A percentile compares a stretch with the other conserved stretches of the same genome.
Conservation (phyloP, 1,140 invertebrate genomes). For the Gyrodactylus bullatarudis region DNA sequence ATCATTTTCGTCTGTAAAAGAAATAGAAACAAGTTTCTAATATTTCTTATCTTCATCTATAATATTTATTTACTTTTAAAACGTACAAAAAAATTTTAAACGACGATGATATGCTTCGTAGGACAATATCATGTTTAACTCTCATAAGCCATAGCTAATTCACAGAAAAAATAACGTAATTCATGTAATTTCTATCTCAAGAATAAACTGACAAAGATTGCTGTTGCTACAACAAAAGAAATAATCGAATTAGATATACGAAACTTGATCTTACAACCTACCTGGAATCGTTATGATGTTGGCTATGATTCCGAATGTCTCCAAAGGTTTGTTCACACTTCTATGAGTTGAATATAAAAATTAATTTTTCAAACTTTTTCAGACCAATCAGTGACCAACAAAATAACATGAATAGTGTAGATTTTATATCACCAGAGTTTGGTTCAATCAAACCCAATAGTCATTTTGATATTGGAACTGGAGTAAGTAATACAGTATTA, state of each 20-base stretch:
- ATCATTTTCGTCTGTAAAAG: too few species aligned
- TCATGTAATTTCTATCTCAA: background rate
- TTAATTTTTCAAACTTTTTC: too few species aligned
- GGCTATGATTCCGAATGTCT: background rate
- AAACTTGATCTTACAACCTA: background rate
- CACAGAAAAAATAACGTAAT: too few species aligned
- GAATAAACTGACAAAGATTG: background rate
- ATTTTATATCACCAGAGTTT: background rate
- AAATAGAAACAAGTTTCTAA: too few species aligned
- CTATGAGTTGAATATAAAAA: too few species aligned
- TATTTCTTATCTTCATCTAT: too few species aligned
- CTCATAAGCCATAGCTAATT: too few species aligned
- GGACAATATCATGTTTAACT: too few species aligned
- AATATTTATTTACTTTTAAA: too few species aligned
- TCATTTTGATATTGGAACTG: background rate
- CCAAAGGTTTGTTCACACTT: too few species aligned
- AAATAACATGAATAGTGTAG: background rate
- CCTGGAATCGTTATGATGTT: background rate
- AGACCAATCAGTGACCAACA: background rate
- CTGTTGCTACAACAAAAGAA: background rate
- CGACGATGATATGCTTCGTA: too few species aligned
- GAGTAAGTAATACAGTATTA: background rate
- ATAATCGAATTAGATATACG: background rate
- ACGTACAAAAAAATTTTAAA: too few species aligned
- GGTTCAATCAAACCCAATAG: background rate